phyloP scores from a whole-genome alignment of 1,140 invertebrate species.

The Sycophila sp. region DNA sequence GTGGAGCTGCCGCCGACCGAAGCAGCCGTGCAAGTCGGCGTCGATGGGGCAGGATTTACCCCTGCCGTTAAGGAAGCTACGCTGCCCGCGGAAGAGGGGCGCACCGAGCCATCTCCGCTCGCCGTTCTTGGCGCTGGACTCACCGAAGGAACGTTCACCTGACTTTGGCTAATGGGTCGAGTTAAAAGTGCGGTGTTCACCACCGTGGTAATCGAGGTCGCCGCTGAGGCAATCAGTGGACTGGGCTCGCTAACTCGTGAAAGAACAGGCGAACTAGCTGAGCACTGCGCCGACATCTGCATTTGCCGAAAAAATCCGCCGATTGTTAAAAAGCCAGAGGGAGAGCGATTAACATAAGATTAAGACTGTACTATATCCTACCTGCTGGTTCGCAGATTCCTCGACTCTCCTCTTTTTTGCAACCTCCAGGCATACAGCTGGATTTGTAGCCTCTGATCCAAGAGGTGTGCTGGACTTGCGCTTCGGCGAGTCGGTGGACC shows the following conservation, averaged over 20 bases:
- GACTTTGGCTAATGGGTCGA: slow-evolving; percentile 49
- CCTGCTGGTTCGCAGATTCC: slow-evolving; percentile 51
- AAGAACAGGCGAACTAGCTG: slow-evolving; percentile 61
- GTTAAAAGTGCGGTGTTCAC: slow-evolving; percentile 69
- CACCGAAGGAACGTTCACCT: slow-evolving; percentile 48
- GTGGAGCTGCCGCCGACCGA: no score
- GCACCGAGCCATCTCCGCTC: slow-evolving; percentile 69
- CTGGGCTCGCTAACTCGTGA: slow-evolving; percentile 74
- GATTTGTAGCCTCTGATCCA: slow-evolving; percentile 47
- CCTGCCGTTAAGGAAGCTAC: slow-evolving; percentile 50
- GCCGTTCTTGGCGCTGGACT: slow-evolving; percentile 69
- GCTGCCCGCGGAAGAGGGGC: slow-evolving; percentile 63
- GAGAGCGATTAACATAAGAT: no score
- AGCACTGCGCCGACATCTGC: slow-evolving; percentile 17
- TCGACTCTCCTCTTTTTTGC: slow-evolving; percentile 63
- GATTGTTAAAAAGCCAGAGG: slow-evolving; percentile 44
- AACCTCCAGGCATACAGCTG: slow-evolving; percentile 68
- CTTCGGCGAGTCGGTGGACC: slow-evolving; percentile 68
- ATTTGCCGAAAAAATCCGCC: neutral
- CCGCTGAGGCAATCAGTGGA: slow-evolving; percentile 77
- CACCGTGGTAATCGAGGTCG: slow-evolving; percentile 78
- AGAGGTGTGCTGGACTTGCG: slow-evolving; percentile 66
- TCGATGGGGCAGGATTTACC: slow-evolving; percentile 47
- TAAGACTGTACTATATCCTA: no score
- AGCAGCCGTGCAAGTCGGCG: neutral